These are phyloP conservation scores for Urocyon cinereoargenteus DNA, from an alignment of 2,797 vertebrate genomes.

Conservation along the genomic window DNA sequence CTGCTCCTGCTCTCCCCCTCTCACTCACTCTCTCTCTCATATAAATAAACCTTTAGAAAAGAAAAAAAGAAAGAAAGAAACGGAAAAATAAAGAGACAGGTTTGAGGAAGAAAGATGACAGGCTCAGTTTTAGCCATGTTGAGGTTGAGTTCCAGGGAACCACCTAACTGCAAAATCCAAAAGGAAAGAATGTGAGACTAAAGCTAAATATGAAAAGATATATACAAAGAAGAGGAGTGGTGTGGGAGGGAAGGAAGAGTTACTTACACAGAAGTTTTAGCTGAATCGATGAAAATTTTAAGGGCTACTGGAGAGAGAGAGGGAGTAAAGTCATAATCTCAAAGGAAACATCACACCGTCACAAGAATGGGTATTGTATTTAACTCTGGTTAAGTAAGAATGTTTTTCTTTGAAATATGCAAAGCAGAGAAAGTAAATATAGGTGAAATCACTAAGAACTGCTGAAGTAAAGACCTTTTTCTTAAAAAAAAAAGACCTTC, in stretches of 20 bases:
- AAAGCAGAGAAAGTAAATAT: constrained; percentile 46
- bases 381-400: not conserved
- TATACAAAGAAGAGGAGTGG: not conserved
- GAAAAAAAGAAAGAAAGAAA: not conserved
- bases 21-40: too few relatives aligned
- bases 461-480: not conserved
- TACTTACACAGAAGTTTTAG: not conserved
- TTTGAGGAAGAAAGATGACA: not conserved
- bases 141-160: not conserved
- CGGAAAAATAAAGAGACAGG: not conserved
- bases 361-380: not conserved
- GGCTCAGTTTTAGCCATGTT: not conserved
- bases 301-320: not conserved
- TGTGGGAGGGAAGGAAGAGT: not conserved
- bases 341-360: not conserved
- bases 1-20: too few relatives aligned
- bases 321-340: not conserved
- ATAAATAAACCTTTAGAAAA: too few relatives aligned
- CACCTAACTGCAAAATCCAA: not conserved
- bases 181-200: not conserved
- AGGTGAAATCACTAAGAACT: not conserved
- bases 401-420: constrained; percentile 6
- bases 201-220: not conserved
- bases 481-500: not conserved
- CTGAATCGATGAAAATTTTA: constrained; percentile 8